These are phyloP conservation scores for Rhamphomyia laevipes DNA, from an alignment of 2,888 invertebrate species.

Conservation along the genomic window DNA sequence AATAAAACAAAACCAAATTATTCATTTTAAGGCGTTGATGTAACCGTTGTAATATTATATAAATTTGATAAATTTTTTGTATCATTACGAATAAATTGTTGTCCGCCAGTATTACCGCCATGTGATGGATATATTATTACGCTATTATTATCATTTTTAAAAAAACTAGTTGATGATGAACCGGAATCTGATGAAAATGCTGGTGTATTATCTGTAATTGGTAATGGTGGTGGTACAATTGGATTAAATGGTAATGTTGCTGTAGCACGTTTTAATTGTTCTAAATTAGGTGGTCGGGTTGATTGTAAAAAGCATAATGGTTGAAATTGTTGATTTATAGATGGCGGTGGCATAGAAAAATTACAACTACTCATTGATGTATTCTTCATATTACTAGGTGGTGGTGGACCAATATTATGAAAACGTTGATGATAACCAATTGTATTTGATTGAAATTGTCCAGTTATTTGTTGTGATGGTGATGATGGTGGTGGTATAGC, in stretches of 20 bases:
- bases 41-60: too few relatives aligned
- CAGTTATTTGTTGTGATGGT: background rate
- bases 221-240: background rate
- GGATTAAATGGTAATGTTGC: background rate
- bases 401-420: background rate
- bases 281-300: background rate
- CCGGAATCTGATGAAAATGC: constrained; percentile 2
- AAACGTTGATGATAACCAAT: too few relatives aligned
- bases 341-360: constrained; percentile 1
- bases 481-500: background rate
- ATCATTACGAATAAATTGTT: background rate
- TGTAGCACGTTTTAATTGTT: background rate
- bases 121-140: background rate
- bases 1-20: too few relatives aligned
- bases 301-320: background rate
- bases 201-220: background rate
- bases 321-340: background rate
- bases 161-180: background rate
- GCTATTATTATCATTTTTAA: background rate
- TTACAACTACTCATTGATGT: background rate
- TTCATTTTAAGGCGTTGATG: too few relatives aligned
- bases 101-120: background rate
- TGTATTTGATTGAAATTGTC: background rate
- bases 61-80: background rate
- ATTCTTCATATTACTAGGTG: background rate